Base-by-base conservation (phyloP, 2,113 vertebrate genomes). In the Ceratotherium simum region DNA sequence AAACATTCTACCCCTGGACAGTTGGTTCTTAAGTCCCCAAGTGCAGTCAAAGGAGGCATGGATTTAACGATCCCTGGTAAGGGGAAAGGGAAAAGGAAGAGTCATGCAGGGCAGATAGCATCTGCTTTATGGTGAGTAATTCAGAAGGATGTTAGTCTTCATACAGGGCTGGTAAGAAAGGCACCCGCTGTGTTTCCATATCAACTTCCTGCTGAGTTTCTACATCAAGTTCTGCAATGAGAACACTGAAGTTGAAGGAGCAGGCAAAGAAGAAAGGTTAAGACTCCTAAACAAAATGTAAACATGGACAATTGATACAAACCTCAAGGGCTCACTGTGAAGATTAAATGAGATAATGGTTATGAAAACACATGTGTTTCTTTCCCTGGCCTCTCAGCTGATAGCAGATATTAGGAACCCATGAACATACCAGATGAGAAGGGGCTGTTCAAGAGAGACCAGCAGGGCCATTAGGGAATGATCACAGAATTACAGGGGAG, bases 161-260 rank as follows among this genome's bases (percentile, higher is more conserved):
- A 79, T 33, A 42, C 3, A 25, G 92, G 21, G 90, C 95, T 86
- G 78, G 76, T 51, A 58, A 90, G 93, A 93, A 83, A 94, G 42
- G 54, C 36, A 60, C 94, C 89, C 83, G 97, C 97, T 97, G 96
- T 31, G 94, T 96, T 96, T 90, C 92, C 86, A 0, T n/a, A 93
- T 93, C 94, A 83, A 65, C 81, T 95, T 95, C 96, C 96, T 39
- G 95, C 93, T 94, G 96, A 60, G 87, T 92, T 95, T 83, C 93
- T 92, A 1, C 17, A 90, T 85, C 84, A 94, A 90, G 85, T 79
- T 97, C 81, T 82, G 67, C 54, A 91, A 25, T 81, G 48, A 94
- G 79, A 86, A 88, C 75, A 91, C 65, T 36, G 42, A 46, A 89
- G 69, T 27, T 75, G 92, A 97, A 96, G 90, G 36, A 95, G 79